Evolutionary conservation across 2,113 vertebrate genomes (phyloP).

Genomic region (Erythrocercus mccallii): DNA sequence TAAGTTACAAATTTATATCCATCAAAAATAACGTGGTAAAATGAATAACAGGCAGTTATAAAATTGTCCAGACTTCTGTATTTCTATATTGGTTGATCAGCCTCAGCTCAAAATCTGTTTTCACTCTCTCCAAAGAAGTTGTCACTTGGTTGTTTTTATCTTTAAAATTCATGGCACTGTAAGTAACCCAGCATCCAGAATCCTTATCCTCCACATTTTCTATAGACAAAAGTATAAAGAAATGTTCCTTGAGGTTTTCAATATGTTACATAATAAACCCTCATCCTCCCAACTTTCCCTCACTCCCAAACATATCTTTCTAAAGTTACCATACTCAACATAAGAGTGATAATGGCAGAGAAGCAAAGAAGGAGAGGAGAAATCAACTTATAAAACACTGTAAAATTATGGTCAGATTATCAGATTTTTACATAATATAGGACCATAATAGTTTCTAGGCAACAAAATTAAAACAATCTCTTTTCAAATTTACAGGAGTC

Average conservation of each 20-base stretch:
- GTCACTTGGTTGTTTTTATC: background rate
- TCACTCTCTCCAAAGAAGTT: background rate
- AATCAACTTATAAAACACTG: background rate
- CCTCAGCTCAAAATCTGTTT: background rate
- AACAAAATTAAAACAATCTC: background rate
- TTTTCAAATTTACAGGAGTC: background rate
- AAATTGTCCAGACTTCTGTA: background rate
- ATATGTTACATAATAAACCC: background rate
- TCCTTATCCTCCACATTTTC: background rate
- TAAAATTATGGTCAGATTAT: background rate
- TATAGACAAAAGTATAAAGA: background rate
- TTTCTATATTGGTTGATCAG: background rate
- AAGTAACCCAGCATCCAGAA: background rate
- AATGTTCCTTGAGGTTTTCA: background rate
- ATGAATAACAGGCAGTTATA: background rate
- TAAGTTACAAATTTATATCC: background rate
- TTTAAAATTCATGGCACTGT: background rate
- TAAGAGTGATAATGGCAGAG: background rate
- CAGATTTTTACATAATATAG: background rate
- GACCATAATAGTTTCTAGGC: background rate
- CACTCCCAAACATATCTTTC: background rate
- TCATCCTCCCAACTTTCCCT: background rate
- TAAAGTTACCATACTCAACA: background rate
- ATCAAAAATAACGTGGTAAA: background rate
- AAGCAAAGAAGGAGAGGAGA: background rate